These are phyloP conservation scores for Gymnosoma rotundatum DNA, from an alignment of 2,888 invertebrate species.

Conservation along the genomic window DNA sequence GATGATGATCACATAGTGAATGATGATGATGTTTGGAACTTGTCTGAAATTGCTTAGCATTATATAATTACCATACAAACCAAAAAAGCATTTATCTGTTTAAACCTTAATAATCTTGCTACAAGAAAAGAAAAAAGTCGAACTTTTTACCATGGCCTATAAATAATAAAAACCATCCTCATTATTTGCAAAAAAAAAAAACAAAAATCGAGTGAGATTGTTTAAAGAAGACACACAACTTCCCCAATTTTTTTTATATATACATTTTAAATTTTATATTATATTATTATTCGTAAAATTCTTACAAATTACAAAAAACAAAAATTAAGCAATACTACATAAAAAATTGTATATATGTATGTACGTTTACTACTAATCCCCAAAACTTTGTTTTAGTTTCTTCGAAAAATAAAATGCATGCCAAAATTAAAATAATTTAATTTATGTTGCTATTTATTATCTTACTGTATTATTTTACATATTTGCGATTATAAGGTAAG, in stretches of 20 bases:
- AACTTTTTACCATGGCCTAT: constrained; percentile 40
- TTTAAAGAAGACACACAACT: constrained; percentile 43
- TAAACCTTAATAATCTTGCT: constrained; percentile 24
- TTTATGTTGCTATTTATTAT: background rate
- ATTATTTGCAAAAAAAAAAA: constrained; percentile 32
- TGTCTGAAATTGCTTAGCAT: constrained; percentile 70
- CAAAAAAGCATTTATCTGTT: constrained; percentile 6
- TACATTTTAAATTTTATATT: constrained; percentile 18
- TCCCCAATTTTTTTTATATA: constrained; percentile 37
- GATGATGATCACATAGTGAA: constrained; percentile 10
- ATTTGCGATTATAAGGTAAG: too few species aligned
- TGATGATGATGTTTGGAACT: constrained; percentile 61
- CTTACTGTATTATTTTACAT: too few species aligned
- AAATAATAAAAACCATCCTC: constrained; percentile 8
- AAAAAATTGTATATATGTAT: background rate
- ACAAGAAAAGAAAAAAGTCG: constrained; percentile 30
- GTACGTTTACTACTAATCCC: background rate
- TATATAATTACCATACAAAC: constrained; percentile 5
- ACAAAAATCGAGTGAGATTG: constrained; percentile 59
- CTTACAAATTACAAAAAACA: background rate
- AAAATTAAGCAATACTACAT: constrained; percentile 54
- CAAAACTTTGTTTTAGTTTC: background rate
- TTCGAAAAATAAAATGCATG: constrained; percentile 29
- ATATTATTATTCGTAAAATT: constrained; percentile 20
- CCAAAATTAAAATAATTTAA: constrained; percentile 47